Percentiles rank a stretch among this genome's conserved stretches.
phyloP scores from a whole-genome alignment of 2,797 vertebrate species.

The Selene dorsalis region DNA sequence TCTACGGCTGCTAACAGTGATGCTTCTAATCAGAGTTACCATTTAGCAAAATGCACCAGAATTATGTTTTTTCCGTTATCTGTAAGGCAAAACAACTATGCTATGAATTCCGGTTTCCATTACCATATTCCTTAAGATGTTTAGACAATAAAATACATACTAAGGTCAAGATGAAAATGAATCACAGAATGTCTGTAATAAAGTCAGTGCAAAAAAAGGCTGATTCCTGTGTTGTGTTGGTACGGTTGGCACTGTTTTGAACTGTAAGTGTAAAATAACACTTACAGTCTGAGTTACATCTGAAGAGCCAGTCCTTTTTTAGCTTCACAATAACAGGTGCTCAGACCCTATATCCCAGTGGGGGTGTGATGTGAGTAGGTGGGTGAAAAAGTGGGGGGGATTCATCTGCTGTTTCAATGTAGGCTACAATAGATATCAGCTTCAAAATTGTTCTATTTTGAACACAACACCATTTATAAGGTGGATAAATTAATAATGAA shows the following conservation, averaged over 20 bases:
- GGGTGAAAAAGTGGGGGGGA: conserved; percentile 31
- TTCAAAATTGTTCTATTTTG: background rate
- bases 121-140: background rate
- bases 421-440: background rate
- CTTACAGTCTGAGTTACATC: conserved; percentile 13
- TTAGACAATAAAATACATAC: background rate
- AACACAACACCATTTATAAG: background rate
- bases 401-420: conserved; percentile 47
- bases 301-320: conserved; percentile 33
- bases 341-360: conserved; percentile 55
- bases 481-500: background rate
- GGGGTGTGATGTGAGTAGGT: conserved; percentile 62
- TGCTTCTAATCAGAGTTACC: background rate
- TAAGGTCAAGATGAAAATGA: background rate
- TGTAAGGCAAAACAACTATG: background rate
- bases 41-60: background rate
- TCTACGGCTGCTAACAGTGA: background rate
- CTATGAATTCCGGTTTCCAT: background rate
- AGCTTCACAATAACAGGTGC: conserved; percentile 63
- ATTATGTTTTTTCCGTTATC: background rate
- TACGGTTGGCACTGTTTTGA: background rate
- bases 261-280: conserved; percentile 28
- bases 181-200: background rate
- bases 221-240: background rate
- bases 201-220: background rate